Base-by-base conservation (phyloP, 2,888 invertebrate genomes). In the Podabrus alpinus region DNA sequence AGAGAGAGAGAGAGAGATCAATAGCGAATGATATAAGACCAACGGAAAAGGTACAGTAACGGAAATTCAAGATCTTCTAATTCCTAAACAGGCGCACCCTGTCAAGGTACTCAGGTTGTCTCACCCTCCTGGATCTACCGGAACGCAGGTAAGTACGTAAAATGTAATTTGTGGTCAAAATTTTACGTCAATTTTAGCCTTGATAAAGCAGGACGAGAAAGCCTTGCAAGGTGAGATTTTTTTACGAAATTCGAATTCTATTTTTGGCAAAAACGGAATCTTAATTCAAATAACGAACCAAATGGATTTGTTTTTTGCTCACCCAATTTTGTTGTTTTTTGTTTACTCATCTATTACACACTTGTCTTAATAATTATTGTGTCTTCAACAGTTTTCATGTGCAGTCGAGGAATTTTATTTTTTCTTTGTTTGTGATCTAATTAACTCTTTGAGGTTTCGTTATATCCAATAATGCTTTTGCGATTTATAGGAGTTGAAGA, bases 401-500 rank as follows among this genome's bases (percentile, higher is more conserved):
- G 45, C 45, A 45, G 45, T 45, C 45, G 45, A 45, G n/a, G 45
- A 45, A 45, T 45, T 45, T 45, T 45, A 45, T 45, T 45, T 45
- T 21, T 45, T 45, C n/a, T 45, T 45, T 45, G 45, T 45, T 45
- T 45, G 45, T 45, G 45, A 45, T 45, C n/a, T n/a, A 45, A 45
- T 45, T n/a, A 45, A 45, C 45, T 45, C 4, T n/a, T 45, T 45
- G n/a, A n/a, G 45, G 45, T 45, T 45, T 45, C n/a, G 45, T 45
- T n/a, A 45, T 45, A 45, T 45, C 45, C n/a, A 45, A 45, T 45
- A 45, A 45, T 45, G 45, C 21, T 64, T 64, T 19, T 69, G 84
- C 45, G 59, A 19, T 73, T 74, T 86, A 76, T 88, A 93, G 93
- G 93, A 93, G 85, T 91, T 93, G 82, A 92, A 92, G 86, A 90